Percentiles rank a stretch among this genome's conserved stretches.
Evolutionary conservation across 2,113 vertebrate species (phyloP).

Genomic region (Panthera uncia): DNA sequence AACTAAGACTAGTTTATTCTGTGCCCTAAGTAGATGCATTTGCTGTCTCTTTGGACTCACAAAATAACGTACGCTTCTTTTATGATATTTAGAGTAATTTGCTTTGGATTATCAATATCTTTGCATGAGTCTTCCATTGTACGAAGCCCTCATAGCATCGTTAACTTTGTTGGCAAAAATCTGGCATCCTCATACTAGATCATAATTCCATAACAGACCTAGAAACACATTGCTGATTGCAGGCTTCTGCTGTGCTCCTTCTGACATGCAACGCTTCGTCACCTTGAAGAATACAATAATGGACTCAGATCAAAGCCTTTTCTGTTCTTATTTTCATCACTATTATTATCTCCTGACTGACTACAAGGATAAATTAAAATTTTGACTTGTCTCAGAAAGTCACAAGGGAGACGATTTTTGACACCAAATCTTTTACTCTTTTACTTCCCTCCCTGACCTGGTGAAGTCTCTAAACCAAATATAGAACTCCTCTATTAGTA

Average conservation of each 20-base stretch:
- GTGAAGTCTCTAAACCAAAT: not conserved
- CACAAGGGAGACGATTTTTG: conserved; percentile 9
- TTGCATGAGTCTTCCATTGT: not conserved
- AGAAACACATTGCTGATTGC: not conserved
- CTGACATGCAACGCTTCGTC: not conserved
- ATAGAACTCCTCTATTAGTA: not conserved
- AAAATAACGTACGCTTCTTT: not conserved
- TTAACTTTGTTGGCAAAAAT: not conserved
- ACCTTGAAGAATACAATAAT: not conserved
- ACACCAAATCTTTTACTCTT: not conserved
- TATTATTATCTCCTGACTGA: not conserved
- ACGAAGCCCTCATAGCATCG: not conserved
- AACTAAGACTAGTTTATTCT: not conserved
- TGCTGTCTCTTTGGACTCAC: not conserved
- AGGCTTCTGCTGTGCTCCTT: not conserved
- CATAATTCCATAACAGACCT: not conserved
- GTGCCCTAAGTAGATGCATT: not conserved
- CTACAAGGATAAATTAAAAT: not conserved
- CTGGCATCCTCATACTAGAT: not conserved
- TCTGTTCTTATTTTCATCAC: not conserved
- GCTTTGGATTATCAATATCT: not conserved
- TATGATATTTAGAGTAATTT: not conserved
- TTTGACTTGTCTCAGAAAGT: not conserved
- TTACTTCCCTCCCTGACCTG: not conserved
- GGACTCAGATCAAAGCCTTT: not conserved